A percentile compares a stretch with the other conserved stretches of the same genome.
Conservation (phyloP, 2,797 vertebrate genomes). For the Platalea minor region DNA sequence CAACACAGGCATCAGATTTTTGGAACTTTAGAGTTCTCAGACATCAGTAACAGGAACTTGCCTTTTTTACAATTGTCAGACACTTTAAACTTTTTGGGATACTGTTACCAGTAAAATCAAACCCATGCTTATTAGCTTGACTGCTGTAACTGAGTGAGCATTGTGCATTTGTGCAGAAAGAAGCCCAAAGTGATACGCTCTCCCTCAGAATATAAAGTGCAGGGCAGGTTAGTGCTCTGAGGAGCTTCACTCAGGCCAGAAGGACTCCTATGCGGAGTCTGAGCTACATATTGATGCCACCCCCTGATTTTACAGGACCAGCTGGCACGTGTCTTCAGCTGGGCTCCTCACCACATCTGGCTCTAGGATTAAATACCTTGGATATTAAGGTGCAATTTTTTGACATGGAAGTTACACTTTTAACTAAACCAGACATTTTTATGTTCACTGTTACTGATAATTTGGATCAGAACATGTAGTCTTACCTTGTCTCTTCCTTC, state of each 20-base stretch:
- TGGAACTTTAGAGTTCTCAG: not conserved
- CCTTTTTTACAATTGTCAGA: not conserved
- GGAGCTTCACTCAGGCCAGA: not conserved
- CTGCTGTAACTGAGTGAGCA: not conserved
- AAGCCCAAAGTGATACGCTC: not conserved
- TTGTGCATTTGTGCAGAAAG: not conserved
- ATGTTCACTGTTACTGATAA: not conserved
- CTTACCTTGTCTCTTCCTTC: slow-evolving; percentile 93
- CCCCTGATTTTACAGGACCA: not conserved
- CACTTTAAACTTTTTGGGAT: not conserved
- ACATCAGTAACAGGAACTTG: not conserved
- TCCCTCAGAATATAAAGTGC: not conserved
- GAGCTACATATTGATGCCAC: not conserved
- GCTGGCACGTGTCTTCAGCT: not conserved
- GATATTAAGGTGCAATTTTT: not conserved
- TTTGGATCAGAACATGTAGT: not conserved
- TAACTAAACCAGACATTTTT: not conserved
- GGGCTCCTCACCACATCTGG: not conserved
- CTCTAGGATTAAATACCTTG: not conserved
- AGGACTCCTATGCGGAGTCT: not conserved
- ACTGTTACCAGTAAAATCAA: not conserved
- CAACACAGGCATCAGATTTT: not conserved
- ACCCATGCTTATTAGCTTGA: not conserved
- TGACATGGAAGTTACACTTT: not conserved
- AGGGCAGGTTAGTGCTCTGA: not conserved